phyloP scores from a whole-genome alignment of 1,140 invertebrate species.

The Bombus waltoni region DNA sequence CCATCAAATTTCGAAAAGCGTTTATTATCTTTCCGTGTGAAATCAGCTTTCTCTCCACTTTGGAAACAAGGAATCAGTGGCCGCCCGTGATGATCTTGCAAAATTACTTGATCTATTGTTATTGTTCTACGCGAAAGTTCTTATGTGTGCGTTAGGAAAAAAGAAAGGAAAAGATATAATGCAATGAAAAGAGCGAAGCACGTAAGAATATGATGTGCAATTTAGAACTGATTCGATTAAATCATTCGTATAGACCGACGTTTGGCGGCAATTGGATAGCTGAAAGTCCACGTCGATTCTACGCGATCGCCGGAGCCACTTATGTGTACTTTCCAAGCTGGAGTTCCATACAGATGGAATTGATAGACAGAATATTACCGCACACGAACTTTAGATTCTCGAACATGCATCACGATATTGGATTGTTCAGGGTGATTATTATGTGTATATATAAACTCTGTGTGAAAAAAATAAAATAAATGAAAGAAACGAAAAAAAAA shows the following conservation, averaged over 20 bases:
- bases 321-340: conserved; percentile 69
- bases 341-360: conserved; percentile 67
- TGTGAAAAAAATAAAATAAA: conserved; percentile 65
- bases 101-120: not conserved
- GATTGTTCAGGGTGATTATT: conserved; percentile 74
- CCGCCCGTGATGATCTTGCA: conserved; percentile 34
- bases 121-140: not conserved
- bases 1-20: conserved; percentile 6
- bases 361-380: conserved; percentile 70
- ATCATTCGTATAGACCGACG: conserved; percentile 24
- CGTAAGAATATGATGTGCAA: not conserved
- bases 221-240: not conserved
- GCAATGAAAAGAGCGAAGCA: no score
- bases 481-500: not conserved
- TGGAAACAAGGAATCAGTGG: conserved; percentile 36
- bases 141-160: not conserved
- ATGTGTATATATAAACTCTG: conserved; percentile 63
- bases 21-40: conserved; percentile 23
- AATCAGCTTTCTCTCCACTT: conserved; percentile 26
- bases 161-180: no score
- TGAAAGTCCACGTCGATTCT: conserved; percentile 67
- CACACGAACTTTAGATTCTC: conserved; percentile 70
- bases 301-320: conserved; percentile 70
- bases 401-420: conserved; percentile 75
- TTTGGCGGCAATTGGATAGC: conserved; percentile 56